A percentile compares a stretch with the other conserved stretches of the same genome.
These are phyloP conservation scores for Proteles cristata DNA, from an alignment of 2,113 vertebrate species.

Conservation along the genomic window DNA sequence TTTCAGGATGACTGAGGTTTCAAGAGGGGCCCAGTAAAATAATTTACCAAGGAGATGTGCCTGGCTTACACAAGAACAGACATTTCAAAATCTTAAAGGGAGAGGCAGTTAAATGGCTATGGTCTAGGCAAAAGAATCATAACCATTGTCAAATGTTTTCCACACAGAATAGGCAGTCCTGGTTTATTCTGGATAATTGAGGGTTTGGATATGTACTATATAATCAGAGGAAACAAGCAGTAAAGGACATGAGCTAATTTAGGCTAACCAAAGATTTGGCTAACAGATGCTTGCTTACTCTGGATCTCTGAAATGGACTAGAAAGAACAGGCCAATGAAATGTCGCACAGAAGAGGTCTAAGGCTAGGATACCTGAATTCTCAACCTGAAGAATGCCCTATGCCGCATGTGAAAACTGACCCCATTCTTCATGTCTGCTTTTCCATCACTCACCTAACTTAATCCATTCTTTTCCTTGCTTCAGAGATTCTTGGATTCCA, in stretches of 20 bases:
- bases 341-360: neutral
- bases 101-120: neutral
- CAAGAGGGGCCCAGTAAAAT: conserved; percentile 54
- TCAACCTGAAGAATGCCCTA: neutral
- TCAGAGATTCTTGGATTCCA: neutral
- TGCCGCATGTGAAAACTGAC: neutral
- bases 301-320: neutral
- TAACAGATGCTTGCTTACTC: conserved; percentile 40
- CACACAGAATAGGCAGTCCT: conserved; percentile 35
- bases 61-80: conserved; percentile 49
- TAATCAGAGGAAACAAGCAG: conserved; percentile 77
- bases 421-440: neutral
- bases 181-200: conserved; percentile 68
- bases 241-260: conserved; percentile 69
- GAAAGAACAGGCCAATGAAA: neutral
- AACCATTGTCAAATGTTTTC: conserved; percentile 60
- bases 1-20: conserved; percentile 55
- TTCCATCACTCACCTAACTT: neutral
- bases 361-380: neutral
- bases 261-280: conserved; percentile 68
- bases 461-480: neutral
- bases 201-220: conserved; percentile 60
- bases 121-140: conserved; percentile 32
- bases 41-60: conserved; percentile 47
- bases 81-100: conserved; percentile 77